Percentiles rank a stretch among this genome's conserved stretches.
These are phyloP conservation scores for Galerucella pusilla DNA, from an alignment of 2,888 invertebrate genomes.

Conservation along the genomic window DNA sequence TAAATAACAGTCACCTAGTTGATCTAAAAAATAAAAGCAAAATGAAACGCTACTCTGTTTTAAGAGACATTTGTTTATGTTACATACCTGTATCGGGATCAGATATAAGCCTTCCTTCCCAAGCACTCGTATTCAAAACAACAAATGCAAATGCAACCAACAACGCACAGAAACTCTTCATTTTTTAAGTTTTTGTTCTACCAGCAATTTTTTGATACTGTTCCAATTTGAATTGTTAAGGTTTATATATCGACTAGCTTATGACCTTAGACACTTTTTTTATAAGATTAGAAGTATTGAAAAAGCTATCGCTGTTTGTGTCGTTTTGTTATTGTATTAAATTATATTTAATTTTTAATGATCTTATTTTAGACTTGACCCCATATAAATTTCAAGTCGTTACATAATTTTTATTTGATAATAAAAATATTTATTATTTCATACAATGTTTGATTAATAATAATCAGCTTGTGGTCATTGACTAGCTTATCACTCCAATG, in stretches of 20 bases:
- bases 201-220: neutral
- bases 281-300: neutral
- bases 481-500: neutral
- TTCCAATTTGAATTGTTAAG: neutral
- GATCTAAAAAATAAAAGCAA: constrained; percentile 21
- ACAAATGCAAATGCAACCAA: constrained; percentile 15
- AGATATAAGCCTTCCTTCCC: constrained; percentile 17
- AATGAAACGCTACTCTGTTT: neutral
- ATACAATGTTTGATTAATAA: neutral
- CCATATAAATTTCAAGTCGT: neutral
- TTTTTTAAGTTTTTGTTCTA: neutral
- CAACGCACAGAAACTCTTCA: neutral
- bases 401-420: neutral
- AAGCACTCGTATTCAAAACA: constrained; percentile 26
- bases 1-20: constrained; percentile 26
- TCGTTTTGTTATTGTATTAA: too few relatives aligned
- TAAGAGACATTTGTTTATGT: neutral
- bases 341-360: too few relatives aligned
- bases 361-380: neutral
- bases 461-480: neutral
- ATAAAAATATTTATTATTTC: neutral
- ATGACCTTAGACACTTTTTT: neutral
- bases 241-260: neutral
- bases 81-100: constrained; percentile 31
- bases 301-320: too few relatives aligned